Conservation (phyloP, 2,888 invertebrate species). For the Stenodera caucasica region DNA sequence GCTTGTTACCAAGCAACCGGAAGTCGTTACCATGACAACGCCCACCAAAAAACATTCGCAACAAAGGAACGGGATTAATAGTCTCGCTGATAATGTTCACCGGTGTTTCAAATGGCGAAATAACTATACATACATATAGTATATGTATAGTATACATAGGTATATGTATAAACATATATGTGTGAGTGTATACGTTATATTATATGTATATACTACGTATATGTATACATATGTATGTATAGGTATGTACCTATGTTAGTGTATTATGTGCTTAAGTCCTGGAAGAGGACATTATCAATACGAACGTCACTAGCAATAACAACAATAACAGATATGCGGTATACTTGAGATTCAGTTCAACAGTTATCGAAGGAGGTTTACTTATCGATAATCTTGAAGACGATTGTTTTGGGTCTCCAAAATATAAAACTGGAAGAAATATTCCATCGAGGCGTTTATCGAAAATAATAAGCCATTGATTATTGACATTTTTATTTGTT, state of each 20-base stretch:
- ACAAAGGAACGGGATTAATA: slow-evolving; percentile 56
- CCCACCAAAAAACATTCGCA: slow-evolving; percentile 55
- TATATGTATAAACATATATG: neutral
- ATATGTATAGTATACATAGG: neutral
- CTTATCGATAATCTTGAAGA: neutral
- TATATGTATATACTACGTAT: too few species aligned
- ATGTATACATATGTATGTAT: neutral
- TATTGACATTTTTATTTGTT: neutral
- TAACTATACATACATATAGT: slow-evolving; percentile 49
- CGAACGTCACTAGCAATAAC: neutral
- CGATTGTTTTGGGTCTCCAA: neutral
- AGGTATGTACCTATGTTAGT: neutral
- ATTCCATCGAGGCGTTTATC: neutral
- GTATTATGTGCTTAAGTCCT: neutral
- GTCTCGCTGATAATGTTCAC: slow-evolving; percentile 54
- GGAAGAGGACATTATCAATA: too few species aligned
- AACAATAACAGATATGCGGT: neutral
- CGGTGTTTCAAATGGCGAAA: slow-evolving; percentile 53
- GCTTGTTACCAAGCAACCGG: slow-evolving; percentile 52
- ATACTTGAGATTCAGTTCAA: neutral
- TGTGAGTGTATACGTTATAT: neutral
- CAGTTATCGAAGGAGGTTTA: neutral
- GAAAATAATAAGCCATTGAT: neutral
- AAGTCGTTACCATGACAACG: slow-evolving; percentile 54
- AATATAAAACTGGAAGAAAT: neutral